Conservation (phyloP, 2,888 invertebrate species). For the Osedax frankpressi region DNA sequence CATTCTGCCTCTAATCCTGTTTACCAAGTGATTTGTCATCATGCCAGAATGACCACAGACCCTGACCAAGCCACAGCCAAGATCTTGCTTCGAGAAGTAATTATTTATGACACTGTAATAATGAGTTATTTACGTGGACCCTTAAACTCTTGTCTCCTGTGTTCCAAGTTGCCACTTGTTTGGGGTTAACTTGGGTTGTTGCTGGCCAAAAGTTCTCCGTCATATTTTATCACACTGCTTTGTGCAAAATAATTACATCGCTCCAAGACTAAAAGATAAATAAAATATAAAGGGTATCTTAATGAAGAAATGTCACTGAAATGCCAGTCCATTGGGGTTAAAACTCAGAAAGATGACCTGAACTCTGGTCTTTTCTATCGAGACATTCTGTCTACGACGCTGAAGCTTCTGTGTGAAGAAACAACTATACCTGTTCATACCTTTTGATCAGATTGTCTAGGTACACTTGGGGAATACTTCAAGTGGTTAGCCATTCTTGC, state of each 20-base stretch:
- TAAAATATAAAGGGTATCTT: background rate
- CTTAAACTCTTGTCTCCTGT: background rate
- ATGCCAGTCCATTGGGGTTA: background rate
- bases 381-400: too few relatives aligned
- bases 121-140: conserved; percentile 2
- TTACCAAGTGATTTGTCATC: conserved; percentile 8
- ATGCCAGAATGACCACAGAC: conserved; percentile 1
- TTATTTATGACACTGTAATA: background rate
- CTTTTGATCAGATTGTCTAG: background rate
- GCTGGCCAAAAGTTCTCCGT: background rate
- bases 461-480: conserved; percentile 1
- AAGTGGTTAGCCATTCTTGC: too few relatives aligned
- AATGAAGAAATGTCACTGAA: background rate
- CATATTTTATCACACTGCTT: background rate
- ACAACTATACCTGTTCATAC: background rate
- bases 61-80: background rate
- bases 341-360: background rate
- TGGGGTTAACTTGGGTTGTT: background rate
- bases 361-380: too few relatives aligned
- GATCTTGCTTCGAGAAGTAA: background rate
- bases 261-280: background rate
- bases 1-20: conserved; percentile 5
- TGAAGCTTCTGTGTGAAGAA: background rate
- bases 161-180: background rate
- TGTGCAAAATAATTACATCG: background rate